These are phyloP conservation scores for Antheraea assamensis DNA, from an alignment of 2,888 invertebrate genomes.

Conservation along the genomic window DNA sequence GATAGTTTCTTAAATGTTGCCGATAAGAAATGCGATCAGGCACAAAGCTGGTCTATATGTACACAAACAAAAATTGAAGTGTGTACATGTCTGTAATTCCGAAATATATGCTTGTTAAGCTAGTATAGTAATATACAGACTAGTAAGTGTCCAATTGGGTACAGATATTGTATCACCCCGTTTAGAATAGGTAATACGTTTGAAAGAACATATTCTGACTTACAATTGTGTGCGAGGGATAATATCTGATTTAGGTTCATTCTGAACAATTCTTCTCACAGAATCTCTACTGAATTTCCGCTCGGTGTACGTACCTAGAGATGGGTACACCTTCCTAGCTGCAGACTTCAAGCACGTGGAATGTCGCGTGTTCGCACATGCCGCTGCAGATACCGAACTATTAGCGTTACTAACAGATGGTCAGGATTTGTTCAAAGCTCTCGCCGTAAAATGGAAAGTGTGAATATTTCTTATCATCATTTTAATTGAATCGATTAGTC, in stretches of 20 bases:
- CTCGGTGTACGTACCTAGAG: slow-evolving; percentile 57
- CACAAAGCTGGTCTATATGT: too few relatives aligned
- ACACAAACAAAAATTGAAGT: too few relatives aligned
- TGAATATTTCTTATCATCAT: not conserved
- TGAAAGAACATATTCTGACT: too few relatives aligned
- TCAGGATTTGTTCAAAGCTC: slow-evolving; percentile 63
- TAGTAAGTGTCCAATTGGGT: too few relatives aligned
- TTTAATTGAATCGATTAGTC: not conserved
- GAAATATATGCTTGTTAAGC: too few relatives aligned
- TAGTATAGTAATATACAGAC: too few relatives aligned
- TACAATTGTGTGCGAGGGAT: too few relatives aligned
- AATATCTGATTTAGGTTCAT: not conserved
- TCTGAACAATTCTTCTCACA: not conserved
- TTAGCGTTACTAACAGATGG: slow-evolving; percentile 44
- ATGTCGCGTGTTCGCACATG: slow-evolving; percentile 74
- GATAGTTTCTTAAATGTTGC: too few relatives aligned
- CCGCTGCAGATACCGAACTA: slow-evolving; percentile 58
- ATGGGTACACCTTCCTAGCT: slow-evolving; percentile 55
- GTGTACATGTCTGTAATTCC: too few relatives aligned
- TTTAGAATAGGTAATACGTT: too few relatives aligned
- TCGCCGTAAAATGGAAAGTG: slow-evolving; percentile 66
- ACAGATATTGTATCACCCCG: too few relatives aligned
- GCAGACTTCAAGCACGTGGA: slow-evolving; percentile 79
- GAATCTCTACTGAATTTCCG: slow-evolving; percentile 50
- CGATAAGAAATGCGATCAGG: too few relatives aligned